Evolutionary conservation across 2,888 invertebrate genomes (phyloP).

Genomic region (Sisyra terminalis): DNA sequence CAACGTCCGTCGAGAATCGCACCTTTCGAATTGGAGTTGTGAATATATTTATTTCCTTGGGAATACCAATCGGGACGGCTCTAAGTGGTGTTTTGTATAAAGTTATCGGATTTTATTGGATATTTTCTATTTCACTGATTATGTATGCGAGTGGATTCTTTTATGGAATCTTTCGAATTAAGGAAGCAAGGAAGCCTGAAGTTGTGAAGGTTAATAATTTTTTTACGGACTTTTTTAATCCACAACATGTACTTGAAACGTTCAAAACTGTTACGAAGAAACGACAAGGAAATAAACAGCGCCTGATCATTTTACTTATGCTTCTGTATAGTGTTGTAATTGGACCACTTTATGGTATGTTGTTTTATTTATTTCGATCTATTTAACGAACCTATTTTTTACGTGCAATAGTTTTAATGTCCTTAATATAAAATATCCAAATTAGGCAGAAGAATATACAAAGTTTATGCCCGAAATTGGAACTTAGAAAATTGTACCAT

Average conservation of each 20-base stretch:
- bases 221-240: slow-evolving; percentile 13
- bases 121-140: slow-evolving; percentile 15
- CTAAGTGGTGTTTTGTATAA: slow-evolving; percentile 34
- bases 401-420: too few relatives aligned
- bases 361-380: not conserved
- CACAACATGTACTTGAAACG: slow-evolving; percentile 10
- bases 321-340: slow-evolving; percentile 11
- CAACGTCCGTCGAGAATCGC: slow-evolving; percentile 33
- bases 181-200: slow-evolving; percentile 13
- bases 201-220: slow-evolving; percentile 9
- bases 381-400: not conserved
- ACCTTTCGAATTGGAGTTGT: slow-evolving; percentile 42
- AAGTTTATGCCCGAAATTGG: too few relatives aligned
- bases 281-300: slow-evolving; percentile 9
- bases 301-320: slow-evolving; percentile 10
- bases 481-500: too few relatives aligned
- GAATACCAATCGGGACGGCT: slow-evolving; percentile 29
- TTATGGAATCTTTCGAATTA: slow-evolving; percentile 16
- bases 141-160: slow-evolving; percentile 16
- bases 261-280: slow-evolving; percentile 10
- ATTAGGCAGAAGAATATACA: too few relatives aligned
- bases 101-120: slow-evolving; percentile 18
- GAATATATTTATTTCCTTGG: slow-evolving; percentile 32
- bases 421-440: too few relatives aligned
- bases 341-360: slow-evolving; percentile 10